Percentiles rank a stretch among this genome's conserved stretches.
These are phyloP conservation scores for Stegastes partitus DNA, from an alignment of 2,113 vertebrate species.

Conservation along the genomic window DNA sequence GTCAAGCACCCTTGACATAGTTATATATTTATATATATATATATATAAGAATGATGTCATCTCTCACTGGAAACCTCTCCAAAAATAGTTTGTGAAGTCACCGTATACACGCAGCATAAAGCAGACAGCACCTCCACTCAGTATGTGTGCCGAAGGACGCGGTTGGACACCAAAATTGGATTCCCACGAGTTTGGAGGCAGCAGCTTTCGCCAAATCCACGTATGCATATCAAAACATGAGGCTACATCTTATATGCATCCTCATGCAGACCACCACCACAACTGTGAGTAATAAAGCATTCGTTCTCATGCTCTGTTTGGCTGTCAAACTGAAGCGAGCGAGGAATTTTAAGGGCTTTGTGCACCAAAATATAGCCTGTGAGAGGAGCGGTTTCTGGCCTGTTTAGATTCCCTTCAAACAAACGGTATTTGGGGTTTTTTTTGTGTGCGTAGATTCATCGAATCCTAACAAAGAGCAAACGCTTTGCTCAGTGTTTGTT, in stretches of 20 bases:
- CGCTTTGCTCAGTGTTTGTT: neutral
- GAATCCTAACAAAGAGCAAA: neutral
- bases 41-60: conserved; percentile 53
- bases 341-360: neutral
- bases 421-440: conserved; percentile 1
- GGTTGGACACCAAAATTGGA: conserved; percentile 72
- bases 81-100: conserved; percentile 35
- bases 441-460: neutral
- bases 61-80: conserved; percentile 44
- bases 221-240: conserved; percentile 44
- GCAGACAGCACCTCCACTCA: conserved; percentile 24
- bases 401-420: conserved; percentile 9
- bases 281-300: conserved; percentile 18
- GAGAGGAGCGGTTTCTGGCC: neutral
- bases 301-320: conserved; percentile 33
- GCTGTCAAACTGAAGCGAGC: neutral
- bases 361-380: neutral
- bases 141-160: conserved; percentile 57
- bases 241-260: conserved; percentile 33
- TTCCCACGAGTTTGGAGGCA: conserved; percentile 50
- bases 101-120: conserved; percentile 15
- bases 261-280: conserved; percentile 3
- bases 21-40: conserved; percentile 39
- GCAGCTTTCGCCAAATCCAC: conserved; percentile 32
- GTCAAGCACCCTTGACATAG: conserved; percentile 66